These are phyloP conservation scores for Vireo altiloquus DNA, from an alignment of 2,113 vertebrate genomes.

Conservation along the genomic window DNA sequence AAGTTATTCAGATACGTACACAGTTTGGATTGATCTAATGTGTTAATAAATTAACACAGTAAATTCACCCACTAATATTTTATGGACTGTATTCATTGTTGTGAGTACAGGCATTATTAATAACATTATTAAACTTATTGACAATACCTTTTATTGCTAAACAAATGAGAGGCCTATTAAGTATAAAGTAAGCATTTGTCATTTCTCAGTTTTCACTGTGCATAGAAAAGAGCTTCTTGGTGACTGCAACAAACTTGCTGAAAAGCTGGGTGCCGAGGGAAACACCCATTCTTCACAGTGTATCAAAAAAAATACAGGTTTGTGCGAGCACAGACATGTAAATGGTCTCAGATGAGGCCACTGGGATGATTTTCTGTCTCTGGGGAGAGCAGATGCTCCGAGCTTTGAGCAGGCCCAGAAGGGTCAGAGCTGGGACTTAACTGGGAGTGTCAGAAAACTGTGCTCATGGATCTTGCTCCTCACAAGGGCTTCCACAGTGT, in stretches of 20 bases:
- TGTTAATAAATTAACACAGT: neutral
- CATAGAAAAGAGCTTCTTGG: neutral
- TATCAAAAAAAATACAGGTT: neutral
- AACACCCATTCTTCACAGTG: neutral
- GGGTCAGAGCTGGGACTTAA: rapidly evolving
- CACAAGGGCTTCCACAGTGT: neutral
- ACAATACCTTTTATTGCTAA: neutral
- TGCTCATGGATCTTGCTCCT: neutral
- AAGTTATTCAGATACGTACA: neutral
- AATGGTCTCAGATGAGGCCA: neutral
- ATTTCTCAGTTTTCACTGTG: neutral
- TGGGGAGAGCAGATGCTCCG: neutral
- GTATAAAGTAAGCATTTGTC: neutral
- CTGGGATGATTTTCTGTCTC: neutral
- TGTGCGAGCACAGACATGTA: neutral
- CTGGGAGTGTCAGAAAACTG: neutral
- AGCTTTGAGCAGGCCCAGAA: neutral
- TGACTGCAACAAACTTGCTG: neutral
- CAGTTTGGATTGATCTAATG: neutral
- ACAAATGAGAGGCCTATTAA: neutral
- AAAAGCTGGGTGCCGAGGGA: neutral
- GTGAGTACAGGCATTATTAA: neutral
- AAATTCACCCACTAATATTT: neutral
- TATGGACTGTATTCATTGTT: neutral
- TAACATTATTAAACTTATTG: neutral